Evolutionary conservation across 2,888 invertebrate species (phyloP).

Genomic region (Drosophila atripex): DNA sequence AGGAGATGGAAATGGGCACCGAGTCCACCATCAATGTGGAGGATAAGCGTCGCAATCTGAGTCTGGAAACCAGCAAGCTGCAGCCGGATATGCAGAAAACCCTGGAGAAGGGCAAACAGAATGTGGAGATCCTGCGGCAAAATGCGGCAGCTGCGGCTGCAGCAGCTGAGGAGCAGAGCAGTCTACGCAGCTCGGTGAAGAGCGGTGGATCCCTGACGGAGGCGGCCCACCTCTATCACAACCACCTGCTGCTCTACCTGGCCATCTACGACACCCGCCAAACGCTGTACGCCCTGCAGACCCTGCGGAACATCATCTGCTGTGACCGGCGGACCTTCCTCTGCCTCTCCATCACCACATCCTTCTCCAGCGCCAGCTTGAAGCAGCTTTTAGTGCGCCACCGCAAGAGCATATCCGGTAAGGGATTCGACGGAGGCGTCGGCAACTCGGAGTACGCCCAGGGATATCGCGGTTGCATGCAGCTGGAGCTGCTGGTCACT

Average conservation of each 20-base stretch:
- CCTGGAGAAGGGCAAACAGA: constrained; percentile 83
- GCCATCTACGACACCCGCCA: constrained; percentile 91
- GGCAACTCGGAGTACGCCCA: constrained; percentile 87
- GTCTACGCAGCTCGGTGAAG: constrained; percentile 60
- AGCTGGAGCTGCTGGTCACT: constrained; percentile 90
- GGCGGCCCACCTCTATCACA: constrained; percentile 87
- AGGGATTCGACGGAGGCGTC: constrained; percentile 87
- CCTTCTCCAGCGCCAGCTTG: constrained; percentile 85
- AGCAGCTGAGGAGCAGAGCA: constrained; percentile 62
- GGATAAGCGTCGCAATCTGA: constrained; percentile 79
- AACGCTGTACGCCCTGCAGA: constrained; percentile 89
- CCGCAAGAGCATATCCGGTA: constrained; percentile 90
- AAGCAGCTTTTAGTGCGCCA: constrained; percentile 86
- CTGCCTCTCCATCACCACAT: constrained; percentile 90
- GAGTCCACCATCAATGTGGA: constrained; percentile 81
- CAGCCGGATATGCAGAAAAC: constrained; percentile 82
- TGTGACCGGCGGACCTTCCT: constrained; percentile 89
- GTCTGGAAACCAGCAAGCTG: constrained; percentile 76
- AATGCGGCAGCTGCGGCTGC: constrained; percentile 64
- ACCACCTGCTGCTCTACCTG: constrained; percentile 92
- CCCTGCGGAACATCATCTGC: constrained; percentile 89
- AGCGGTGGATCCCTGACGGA: constrained; percentile 64
- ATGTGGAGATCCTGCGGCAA: constrained; percentile 83
- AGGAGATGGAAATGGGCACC: constrained; percentile 70
- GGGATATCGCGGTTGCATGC: constrained; percentile 90